These are phyloP conservation scores for Callipepla squamata DNA, from an alignment of 2,113 vertebrate species.

Conservation along the genomic window DNA sequence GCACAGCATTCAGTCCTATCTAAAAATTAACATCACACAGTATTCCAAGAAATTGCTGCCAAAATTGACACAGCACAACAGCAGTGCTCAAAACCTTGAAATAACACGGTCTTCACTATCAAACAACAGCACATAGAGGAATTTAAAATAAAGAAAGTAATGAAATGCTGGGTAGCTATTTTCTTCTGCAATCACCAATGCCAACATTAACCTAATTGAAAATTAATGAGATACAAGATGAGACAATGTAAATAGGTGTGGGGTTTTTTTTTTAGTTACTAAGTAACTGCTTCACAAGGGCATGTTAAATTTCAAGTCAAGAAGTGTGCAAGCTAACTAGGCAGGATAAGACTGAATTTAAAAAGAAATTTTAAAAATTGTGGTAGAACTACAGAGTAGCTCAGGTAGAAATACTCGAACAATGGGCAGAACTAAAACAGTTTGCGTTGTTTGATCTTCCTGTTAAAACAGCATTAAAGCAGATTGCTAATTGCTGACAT, in stretches of 20 bases:
- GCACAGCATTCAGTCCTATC: background rate
- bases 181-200: background rate
- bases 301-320: background rate
- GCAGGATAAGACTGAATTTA: background rate
- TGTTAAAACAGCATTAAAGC: background rate
- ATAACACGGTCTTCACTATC: background rate
- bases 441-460: background rate
- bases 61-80: background rate
- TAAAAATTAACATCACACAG: background rate
- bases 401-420: background rate
- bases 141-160: background rate
- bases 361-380: background rate
- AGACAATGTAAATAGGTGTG: background rate
- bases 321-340: background rate
- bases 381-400: background rate
- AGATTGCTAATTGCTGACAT: background rate
- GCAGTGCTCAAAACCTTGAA: background rate
- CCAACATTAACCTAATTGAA: constrained; percentile 11
- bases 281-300: background rate
- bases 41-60: background rate
- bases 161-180: background rate
- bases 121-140: background rate
- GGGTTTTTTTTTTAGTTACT: background rate
- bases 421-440: background rate
- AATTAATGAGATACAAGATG: constrained; percentile 18